A percentile compares a stretch with the other conserved stretches of the same genome.
phyloP scores from a whole-genome alignment of 2,888 invertebrate genomes.

The Salticus scenicus region DNA sequence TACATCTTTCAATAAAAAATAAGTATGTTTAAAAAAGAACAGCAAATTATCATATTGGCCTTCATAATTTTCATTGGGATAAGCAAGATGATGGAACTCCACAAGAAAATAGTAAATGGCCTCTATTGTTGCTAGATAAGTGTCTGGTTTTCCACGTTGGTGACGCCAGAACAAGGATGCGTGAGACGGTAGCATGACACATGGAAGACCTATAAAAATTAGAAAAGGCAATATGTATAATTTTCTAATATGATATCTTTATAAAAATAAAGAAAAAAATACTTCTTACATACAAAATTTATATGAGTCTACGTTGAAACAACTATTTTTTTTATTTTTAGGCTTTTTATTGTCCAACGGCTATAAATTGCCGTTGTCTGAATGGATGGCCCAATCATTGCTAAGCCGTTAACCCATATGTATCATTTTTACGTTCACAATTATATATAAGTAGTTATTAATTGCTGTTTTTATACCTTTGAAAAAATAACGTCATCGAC shows the following conservation, averaged over 20 bases:
- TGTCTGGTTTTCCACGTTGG: constrained; percentile 91
- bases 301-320: no score
- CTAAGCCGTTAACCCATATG: no score
- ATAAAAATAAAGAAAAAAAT: background rate
- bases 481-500: no score
- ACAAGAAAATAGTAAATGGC: constrained; percentile 92
- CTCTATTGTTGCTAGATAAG: constrained; percentile 95
- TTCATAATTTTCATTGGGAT: constrained; percentile 77
- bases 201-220: constrained; percentile 80
- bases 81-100: constrained; percentile 82
- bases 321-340: no score
- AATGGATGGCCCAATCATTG: no score
- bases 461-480: no score
- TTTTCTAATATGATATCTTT: background rate
- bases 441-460: no score
- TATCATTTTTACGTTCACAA: no score
- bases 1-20: constrained; percentile 82
- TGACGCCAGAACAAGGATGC: constrained; percentile 96
- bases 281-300: background rate
- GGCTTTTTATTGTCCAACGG: no score
- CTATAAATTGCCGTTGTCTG: no score
- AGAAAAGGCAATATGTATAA: background rate
- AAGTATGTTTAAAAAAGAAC: constrained; percentile 94
- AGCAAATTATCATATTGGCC: constrained; percentile 93
- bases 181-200: constrained; percentile 87